These are phyloP conservation scores for Tribolium madens DNA, from an alignment of 1,140 invertebrate genomes.

Conservation along the genomic window DNA sequence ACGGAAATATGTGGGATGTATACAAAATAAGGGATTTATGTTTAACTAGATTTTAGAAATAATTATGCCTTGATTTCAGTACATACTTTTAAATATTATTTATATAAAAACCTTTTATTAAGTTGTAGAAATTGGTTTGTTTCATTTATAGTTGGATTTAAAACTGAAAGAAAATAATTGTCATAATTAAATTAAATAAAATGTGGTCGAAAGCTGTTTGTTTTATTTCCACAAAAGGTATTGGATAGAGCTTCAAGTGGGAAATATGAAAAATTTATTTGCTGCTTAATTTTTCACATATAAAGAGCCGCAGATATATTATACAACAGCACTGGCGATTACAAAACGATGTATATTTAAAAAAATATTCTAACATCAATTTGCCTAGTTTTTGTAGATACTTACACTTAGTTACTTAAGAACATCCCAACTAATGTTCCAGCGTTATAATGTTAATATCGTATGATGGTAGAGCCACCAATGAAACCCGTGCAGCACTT, in stretches of 20 bases:
- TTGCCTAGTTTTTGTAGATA: not conserved
- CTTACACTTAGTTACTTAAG: not conserved
- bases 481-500: not conserved
- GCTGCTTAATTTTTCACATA: not conserved
- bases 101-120: no score
- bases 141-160: not conserved
- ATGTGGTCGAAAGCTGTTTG: not conserved
- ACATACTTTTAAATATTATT: no score
- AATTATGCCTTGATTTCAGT: no score
- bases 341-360: not conserved
- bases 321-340: not conserved
- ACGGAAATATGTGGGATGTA: no score
- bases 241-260: not conserved
- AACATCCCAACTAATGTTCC: not conserved
- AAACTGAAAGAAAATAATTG: not conserved
- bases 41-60: no score
- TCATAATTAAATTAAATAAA: not conserved
- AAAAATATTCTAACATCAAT: not conserved
- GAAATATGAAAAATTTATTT: constrained; percentile 31
- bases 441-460: not conserved
- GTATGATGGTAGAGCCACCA: not conserved
- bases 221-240: not conserved
- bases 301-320: not conserved
- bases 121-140: not conserved
- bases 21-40: no score